Percentiles rank a stretch among this genome's conserved stretches.
Evolutionary conservation across 2,797 vertebrate species (phyloP).

Genomic region (Falco novaeseelandiae): DNA sequence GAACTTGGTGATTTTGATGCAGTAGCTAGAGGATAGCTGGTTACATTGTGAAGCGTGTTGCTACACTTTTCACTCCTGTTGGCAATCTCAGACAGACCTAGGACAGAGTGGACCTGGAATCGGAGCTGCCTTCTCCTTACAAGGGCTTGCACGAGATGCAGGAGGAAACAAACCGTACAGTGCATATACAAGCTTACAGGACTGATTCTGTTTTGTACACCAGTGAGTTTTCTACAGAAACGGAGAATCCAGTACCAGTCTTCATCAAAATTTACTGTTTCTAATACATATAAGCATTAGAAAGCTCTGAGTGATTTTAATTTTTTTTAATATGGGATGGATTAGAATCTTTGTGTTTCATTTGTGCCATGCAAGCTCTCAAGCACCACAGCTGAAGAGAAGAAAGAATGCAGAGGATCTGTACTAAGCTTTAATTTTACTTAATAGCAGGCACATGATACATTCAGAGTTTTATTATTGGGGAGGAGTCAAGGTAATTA

Average conservation of each 20-base stretch:
- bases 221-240: neutral
- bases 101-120: neutral
- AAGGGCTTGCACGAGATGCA: neutral
- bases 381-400: constrained; percentile 9
- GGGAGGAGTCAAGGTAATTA: constrained; percentile 34
- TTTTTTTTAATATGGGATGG: neutral
- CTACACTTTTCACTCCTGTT: neutral
- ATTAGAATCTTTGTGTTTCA: constrained; percentile 49
- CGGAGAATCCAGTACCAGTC: neutral
- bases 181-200: neutral
- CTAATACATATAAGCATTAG: neutral
- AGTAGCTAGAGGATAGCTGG: neutral
- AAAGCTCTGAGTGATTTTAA: neutral
- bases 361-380: constrained; percentile 39
- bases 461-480: constrained; percentile 41
- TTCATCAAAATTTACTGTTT: neutral
- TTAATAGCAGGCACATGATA: constrained; percentile 33
- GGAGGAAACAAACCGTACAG: neutral
- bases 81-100: neutral
- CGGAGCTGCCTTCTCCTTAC: neutral
- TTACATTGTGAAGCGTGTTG: neutral
- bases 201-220: neutral
- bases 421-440: constrained; percentile 37
- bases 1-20: neutral
- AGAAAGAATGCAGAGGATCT: constrained; percentile 58